Evolutionary conservation across 2,888 invertebrate genomes (phyloP).

Genomic region (Ephialtes manifestator): DNA sequence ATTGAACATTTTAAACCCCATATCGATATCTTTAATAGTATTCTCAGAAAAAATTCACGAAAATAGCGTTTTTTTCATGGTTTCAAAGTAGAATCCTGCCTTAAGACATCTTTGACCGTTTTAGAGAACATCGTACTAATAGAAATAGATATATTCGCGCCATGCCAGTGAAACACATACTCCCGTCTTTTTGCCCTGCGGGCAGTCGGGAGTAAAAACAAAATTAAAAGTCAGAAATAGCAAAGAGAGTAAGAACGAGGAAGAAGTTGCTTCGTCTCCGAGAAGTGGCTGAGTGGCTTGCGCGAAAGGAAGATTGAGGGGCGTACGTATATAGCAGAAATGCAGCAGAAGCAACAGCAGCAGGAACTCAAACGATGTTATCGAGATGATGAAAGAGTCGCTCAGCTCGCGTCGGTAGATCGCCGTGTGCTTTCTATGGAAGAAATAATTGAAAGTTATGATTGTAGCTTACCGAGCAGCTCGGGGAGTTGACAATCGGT

Average conservation of each 20-base stretch:
- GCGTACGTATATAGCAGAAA: slow-evolving; percentile 44
- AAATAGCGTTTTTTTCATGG: too few relatives aligned
- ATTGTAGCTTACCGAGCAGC: slow-evolving; percentile 58
- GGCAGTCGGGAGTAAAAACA: too few relatives aligned
- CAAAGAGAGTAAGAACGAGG: slow-evolving; percentile 32
- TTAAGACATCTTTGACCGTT: too few relatives aligned
- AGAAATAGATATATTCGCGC: too few relatives aligned
- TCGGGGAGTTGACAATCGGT: slow-evolving; percentile 27
- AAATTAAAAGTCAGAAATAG: neutral
- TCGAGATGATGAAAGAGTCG: slow-evolving; percentile 77
- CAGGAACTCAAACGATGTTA: slow-evolving; percentile 71
- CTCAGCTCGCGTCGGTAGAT: slow-evolving; percentile 40
- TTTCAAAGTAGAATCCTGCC: too few relatives aligned
- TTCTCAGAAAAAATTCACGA: too few relatives aligned
- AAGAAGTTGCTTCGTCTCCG: slow-evolving; percentile 4
- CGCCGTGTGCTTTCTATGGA: slow-evolving; percentile 60
- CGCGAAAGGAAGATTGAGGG: slow-evolving; percentile 43
- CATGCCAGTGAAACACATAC: too few relatives aligned
- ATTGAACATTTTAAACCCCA: too few relatives aligned
- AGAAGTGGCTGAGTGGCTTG: slow-evolving; percentile 10
- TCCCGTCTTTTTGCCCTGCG: too few relatives aligned
- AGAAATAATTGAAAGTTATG: slow-evolving; percentile 78
- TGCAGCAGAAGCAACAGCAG: slow-evolving; percentile 66
- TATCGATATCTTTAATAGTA: too few relatives aligned
- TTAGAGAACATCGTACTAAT: too few relatives aligned